Base-by-base conservation (phyloP, 2,797 vertebrate species). In the Chelmon rostratus region DNA sequence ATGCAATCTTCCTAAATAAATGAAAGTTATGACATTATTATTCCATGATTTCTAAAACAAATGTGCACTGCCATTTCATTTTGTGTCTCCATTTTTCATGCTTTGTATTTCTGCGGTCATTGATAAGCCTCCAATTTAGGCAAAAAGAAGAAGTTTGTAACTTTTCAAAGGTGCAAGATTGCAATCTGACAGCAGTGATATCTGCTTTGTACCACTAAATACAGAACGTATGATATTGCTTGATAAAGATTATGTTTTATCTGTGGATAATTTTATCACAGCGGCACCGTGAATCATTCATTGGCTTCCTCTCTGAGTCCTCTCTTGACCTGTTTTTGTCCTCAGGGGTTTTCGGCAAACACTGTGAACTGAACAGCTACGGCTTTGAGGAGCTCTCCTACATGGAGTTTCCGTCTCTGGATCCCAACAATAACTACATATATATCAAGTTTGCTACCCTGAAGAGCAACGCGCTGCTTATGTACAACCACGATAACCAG, bases 401-500 rank as follows among this genome's bases (percentile, higher is more conserved):
- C 79, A 99, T 99, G 98, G 98, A 99, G 89, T 99, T 99, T 87
- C 98, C 98, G 9, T 98, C 97, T 52, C 93, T 99, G 95, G 98
- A 99, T 85, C 97, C 98, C 85, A 99, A 99, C 94, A 99, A 99
- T 57, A 99, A 99, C 92, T 99, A 99, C 88, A 97, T 99, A 89
- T 99, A 99, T 81, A 97, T 99, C 62, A 99, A 99, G 93, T 99
- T 99, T 91, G 96, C 98, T 58, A 99, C 98, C 3, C 96, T 98
- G 75, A 95, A 97, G 94, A 96, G 91, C 33, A 94, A 97, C 1
- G 97, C 97, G 8, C 91, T 99, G 78, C 89, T 99, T 78, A 93
- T 99, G 83, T 99, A 99, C 85, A 99, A 97, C 93, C 96, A 98
- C n/a, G 98, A 99, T 86, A 99, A 99, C 95, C 98, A 98, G 85